Base-by-base conservation (phyloP, 2,888 invertebrate genomes). In the Lepidochitona cinerea region DNA sequence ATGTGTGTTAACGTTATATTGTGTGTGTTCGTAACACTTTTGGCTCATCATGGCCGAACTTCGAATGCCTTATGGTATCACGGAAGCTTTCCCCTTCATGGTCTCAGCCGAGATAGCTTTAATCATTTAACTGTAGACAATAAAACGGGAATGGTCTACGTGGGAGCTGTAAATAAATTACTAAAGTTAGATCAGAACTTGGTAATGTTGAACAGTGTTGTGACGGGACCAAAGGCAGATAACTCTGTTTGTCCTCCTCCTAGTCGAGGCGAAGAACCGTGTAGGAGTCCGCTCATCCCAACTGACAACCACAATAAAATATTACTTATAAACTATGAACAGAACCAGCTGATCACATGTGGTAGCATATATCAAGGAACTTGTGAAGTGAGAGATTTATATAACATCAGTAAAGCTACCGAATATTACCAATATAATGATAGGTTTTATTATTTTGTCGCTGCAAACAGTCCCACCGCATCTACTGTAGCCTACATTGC, bases 401-500 rank as follows among this genome's bases (percentile, higher is more conserved):
- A 78, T 37, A 84, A 86, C 72, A 83, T 87, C 64, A 81, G 82
- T 4, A 76, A 76, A 37, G 74, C 75, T 4, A 80, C 76, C 32
- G 73, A 72, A 35, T 81, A 79, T 67, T 81, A 82, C 70, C 33
- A 70, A 72, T 14, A 78, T 75, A 79, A n/a, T 72, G 72, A 35
- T 77, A 76, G 26, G 77, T 80, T 18, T 41, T 80, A 84, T 72
- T 82, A 77, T 37, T 83, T 83, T 29, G 96, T 98, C 71, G 98
- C 98, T 71, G 97, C 98, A 54, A 98, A 98, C 91, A 97, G 97
- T 92, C 96, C 95, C 67, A 95, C 95, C 52, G 97, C 97, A 14
- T 97, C 97, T 65, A 98, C 98, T 23, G 97, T 98, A 73, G 97
- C 97, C 74, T 98, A 98, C 91, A 97, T 98, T 81, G 97, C 97